Evolutionary conservation across 1,140 invertebrate genomes (phyloP).

Genomic region (Tenebrio molitor): DNA sequence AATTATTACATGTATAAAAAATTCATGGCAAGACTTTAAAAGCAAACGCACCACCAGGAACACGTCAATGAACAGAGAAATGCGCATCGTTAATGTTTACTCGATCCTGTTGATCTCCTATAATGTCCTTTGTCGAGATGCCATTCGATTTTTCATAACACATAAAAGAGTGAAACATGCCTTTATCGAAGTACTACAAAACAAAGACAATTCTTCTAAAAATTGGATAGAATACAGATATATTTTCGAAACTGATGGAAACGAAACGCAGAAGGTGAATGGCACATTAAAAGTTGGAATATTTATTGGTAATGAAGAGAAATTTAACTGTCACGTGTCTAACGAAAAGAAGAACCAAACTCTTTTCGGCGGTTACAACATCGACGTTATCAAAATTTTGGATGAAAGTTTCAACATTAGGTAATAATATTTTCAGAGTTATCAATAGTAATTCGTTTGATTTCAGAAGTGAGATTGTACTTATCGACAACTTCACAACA

Average conservation of each 20-base stretch:
- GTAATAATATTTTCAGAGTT: not conserved
- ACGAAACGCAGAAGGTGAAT: not conserved
- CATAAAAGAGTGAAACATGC: constrained; percentile 30
- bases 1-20: too few species aligned
- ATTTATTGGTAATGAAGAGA: not conserved
- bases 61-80: not conserved
- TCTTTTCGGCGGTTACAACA: constrained; percentile 23
- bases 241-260: constrained; percentile 28
- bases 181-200: constrained; percentile 35
- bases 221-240: constrained; percentile 50
- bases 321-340: constrained; percentile 4
- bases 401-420: constrained; percentile 39
- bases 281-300: constrained; percentile 33
- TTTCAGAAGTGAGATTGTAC: not conserved
- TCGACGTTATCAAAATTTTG: constrained; percentile 41
- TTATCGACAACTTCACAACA: not conserved
- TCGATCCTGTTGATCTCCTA: not conserved
- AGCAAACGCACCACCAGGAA: not conserved
- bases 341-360: not conserved
- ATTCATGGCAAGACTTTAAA: constrained; percentile 7
- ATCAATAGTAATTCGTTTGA: not conserved
- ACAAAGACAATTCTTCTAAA: constrained; percentile 19
- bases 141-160: constrained; percentile 46
- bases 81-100: not conserved
- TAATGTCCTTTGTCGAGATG: constrained; percentile 22